A percentile compares a stretch with the other conserved stretches of the same genome.
These are phyloP conservation scores for Macrotrachela quadricornifera DNA, from an alignment of 1,140 invertebrate genomes.

Conservation along the genomic window DNA sequence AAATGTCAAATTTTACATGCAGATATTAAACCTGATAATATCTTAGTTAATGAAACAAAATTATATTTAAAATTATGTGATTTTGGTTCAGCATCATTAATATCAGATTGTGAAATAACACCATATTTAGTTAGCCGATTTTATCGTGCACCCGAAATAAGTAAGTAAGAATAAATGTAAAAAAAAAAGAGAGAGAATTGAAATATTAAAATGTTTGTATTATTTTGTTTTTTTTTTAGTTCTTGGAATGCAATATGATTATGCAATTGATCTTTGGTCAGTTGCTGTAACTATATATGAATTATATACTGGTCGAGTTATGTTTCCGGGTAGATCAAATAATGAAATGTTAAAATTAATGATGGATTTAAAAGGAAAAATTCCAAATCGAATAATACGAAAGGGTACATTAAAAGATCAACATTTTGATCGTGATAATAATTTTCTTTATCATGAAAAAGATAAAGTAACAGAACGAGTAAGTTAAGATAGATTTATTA, in stretches of 20 bases:
- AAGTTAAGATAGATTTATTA: conserved; percentile 32
- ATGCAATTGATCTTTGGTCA: conserved; percentile 94
- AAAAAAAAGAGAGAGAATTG: too few relatives aligned
- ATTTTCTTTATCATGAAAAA: conserved; percentile 87
- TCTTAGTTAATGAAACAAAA: conserved; percentile 88
- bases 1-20: conserved; percentile 90
- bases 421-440: conserved; percentile 87
- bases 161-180: conserved; percentile 26
- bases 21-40: conserved; percentile 99
- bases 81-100: conserved; percentile 88
- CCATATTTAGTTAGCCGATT: conserved; percentile 95
- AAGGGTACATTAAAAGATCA: conserved; percentile 82
- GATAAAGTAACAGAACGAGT: conserved; percentile 96
- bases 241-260: conserved; percentile 83
- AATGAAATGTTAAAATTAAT: conserved; percentile 98
- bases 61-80: conserved; percentile 87
- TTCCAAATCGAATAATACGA: conserved; percentile 85
- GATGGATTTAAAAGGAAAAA: conserved; percentile 94
- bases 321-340: conserved; percentile 93
- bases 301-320: conserved; percentile 91
- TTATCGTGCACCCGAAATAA: conserved; percentile 94
- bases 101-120: conserved; percentile 85
- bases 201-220: neutral
- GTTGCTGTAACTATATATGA: conserved; percentile 94
- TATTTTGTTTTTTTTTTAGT: conserved; percentile 38